phyloP scores from a whole-genome alignment of 2,797 vertebrate species.

The Capromys pilorides region DNA sequence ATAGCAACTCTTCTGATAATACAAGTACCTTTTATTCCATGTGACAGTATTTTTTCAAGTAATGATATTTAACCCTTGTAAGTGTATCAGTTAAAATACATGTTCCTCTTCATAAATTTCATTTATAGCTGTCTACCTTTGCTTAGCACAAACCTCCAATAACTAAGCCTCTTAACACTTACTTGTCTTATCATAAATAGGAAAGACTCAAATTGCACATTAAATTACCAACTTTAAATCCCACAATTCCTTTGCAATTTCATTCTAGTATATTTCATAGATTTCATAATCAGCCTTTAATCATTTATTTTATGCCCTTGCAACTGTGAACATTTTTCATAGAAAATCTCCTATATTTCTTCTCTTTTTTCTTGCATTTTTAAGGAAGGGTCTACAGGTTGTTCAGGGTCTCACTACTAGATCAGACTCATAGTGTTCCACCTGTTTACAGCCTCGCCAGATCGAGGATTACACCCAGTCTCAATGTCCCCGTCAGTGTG shows the following conservation, averaged over 20 bases:
- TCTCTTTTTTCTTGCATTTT: too few relatives aligned
- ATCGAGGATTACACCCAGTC: too few relatives aligned
- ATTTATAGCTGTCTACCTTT: background rate
- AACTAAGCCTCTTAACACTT: slow-evolving; percentile 2
- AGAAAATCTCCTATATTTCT: too few relatives aligned
- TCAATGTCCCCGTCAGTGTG: too few relatives aligned
- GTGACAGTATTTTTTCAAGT: background rate
- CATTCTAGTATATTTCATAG: background rate
- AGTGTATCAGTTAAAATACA: background rate
- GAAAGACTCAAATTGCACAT: background rate
- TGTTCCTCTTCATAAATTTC: slow-evolving; percentile 2
- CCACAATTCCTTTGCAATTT: slow-evolving; percentile 41
- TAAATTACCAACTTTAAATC: background rate
- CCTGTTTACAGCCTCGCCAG: too few relatives aligned
- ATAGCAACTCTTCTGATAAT: background rate
- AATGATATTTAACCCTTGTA: background rate
- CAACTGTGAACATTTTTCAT: too few relatives aligned
- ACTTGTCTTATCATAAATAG: background rate
- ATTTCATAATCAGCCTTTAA: slow-evolving; percentile 22
- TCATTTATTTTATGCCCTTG: background rate
- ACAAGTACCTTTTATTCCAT: background rate
- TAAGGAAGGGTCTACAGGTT: too few relatives aligned
- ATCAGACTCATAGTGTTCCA: too few relatives aligned
- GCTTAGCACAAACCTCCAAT: background rate
- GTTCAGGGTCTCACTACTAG: too few relatives aligned